Evolutionary conservation across 2,113 vertebrate genomes (phyloP), one percentile per base, ranked within the genome.

Genomic region (Cnemophilus loriae): DNA sequence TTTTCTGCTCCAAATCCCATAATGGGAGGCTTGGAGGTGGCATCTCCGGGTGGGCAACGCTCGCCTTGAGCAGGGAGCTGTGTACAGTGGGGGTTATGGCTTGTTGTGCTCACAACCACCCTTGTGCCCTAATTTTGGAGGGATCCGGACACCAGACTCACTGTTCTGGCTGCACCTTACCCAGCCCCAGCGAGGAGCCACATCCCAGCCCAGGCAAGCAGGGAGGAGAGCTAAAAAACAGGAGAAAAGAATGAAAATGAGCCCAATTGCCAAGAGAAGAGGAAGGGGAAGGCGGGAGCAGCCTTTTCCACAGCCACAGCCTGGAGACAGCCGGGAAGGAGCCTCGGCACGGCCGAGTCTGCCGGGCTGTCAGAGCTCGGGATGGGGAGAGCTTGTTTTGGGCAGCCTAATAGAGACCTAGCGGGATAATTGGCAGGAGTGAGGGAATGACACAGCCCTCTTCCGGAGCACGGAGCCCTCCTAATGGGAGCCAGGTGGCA

Each of bases 401-500:
- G 33, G 60, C 68, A 28, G 52, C 61, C 79, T 89, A 84, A 90
- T 64, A 75, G 88, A 92, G 95, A 94, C 76, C 85, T 92, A 39
- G 70, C 16, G 2, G 83, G 90, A 82, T 96, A 95, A 96, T 91
- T 97, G 97, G 87, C 91, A 89, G 5, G 79, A 94, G 81, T 0
- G 30, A 74, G 68, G 61, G 44, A 90, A 87, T 55, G 90, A 73
- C 80, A 94, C 39, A 57, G 84, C 65, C 41, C 69, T 84, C 50
- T 95, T 84, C 93, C 41, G 57, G 81, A 87, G 70, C 56, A 14
- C 27, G 32, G 86, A 94, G 92, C 89, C 81, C 92, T 95, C 84
- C 93, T 95, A 92, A 92, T 89, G 87, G 95, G 89, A 96, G 94
- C 95, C 96, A 96, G 96, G 95, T 96, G 95, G 95, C 86, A 21